Base-by-base conservation (phyloP, 2,113 vertebrate species). In the Tetrao urogallus region DNA sequence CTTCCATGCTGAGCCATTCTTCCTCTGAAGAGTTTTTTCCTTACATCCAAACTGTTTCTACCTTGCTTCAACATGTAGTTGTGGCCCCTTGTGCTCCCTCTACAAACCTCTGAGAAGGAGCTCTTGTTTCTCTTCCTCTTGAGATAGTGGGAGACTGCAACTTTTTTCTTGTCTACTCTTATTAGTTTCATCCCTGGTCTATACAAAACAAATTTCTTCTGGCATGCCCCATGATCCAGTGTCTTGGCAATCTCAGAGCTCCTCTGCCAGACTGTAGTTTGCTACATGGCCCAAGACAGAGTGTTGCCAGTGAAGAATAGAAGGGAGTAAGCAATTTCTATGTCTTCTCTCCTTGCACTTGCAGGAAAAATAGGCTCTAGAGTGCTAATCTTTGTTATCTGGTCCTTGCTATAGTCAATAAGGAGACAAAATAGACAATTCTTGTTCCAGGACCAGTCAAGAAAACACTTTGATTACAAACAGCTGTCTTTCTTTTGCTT, bases 251-350 rank as follows among this genome's bases (percentile, higher is more conserved):
- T 47, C 52, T 48, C 24, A 20, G 7, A 69, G 17, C 15, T 89
- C 21, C 48, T 83, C 32, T 83, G 27, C 14, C 38, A n/a, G 47
- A 52, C 27, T 76, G 8, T 80, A 2, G 13, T 72, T 85, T 82
- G 38, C 47, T 70, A 4, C 8, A 47, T 24, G 22, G 28, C 8
- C 30, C 32, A 50, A 72, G 32, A 25, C 20, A 36, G 21, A 13
- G 34, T 21, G 17, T 14, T 43, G 25, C 7, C 7, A 22, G 14
- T 20, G 5, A 0, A 2, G 54, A 50, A 12, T 10, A 32, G 6
- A 18, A 6, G 17, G 5, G 5, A 54, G 18, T 27, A 24, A 43
- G 30, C 6, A 1, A n/a, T 78, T 58, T 20, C 9, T 81, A 43
- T 56, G 3, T 43, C 38, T 93, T 25, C 48, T 84, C 28, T 2